Conservation (phyloP, 2,113 vertebrate genomes). For the Pseudorhombus dupliciocellatus region DNA sequence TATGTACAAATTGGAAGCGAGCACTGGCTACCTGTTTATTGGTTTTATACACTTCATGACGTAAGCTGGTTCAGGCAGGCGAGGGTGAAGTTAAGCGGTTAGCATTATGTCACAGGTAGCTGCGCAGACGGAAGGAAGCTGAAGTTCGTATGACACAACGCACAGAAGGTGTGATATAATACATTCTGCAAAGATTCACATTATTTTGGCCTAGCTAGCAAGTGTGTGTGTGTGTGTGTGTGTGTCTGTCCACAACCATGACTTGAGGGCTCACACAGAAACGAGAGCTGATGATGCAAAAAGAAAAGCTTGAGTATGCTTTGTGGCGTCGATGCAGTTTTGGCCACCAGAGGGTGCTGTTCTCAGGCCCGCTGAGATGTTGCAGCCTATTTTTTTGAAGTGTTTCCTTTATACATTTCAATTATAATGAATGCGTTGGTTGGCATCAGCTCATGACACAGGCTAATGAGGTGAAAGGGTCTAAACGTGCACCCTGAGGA, state of each 20-base stretch:
- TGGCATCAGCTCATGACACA: slow-evolving; percentile 33
- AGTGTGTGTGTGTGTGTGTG: slow-evolving; percentile 28
- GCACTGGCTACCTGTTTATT: slow-evolving; percentile 40
- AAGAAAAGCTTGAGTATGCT: slow-evolving; percentile 39
- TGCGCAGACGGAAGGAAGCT: slow-evolving; percentile 12
- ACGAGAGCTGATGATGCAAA: slow-evolving; percentile 35
- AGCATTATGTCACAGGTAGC: slow-evolving; percentile 26
- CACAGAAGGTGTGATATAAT: slow-evolving; percentile 57
- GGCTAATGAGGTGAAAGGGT: slow-evolving; percentile 50
- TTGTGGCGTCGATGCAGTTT: slow-evolving; percentile 28
- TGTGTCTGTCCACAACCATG: slow-evolving; percentile 27
- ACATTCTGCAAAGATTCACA: slow-evolving; percentile 73
- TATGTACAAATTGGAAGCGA: slow-evolving; percentile 44
- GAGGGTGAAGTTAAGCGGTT: slow-evolving; percentile 37
- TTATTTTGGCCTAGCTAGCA: slow-evolving; percentile 64
- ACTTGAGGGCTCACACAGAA: slow-evolving; percentile 28
- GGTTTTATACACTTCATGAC: slow-evolving; percentile 54
- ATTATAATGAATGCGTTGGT: slow-evolving; percentile 1
- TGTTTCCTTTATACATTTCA: slow-evolving; percentile 22
- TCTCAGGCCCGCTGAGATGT: slow-evolving; percentile 85
- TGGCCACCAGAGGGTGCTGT: slow-evolving; percentile 55
- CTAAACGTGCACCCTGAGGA: slow-evolving; percentile 58
- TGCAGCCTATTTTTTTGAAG: slow-evolving; percentile 29
- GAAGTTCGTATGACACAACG: slow-evolving; percentile 41
- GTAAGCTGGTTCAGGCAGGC: slow-evolving; percentile 61